These are phyloP conservation scores for Drosophila engyochracea DNA, from an alignment of 2,888 invertebrate genomes.

Conservation along the genomic window DNA sequence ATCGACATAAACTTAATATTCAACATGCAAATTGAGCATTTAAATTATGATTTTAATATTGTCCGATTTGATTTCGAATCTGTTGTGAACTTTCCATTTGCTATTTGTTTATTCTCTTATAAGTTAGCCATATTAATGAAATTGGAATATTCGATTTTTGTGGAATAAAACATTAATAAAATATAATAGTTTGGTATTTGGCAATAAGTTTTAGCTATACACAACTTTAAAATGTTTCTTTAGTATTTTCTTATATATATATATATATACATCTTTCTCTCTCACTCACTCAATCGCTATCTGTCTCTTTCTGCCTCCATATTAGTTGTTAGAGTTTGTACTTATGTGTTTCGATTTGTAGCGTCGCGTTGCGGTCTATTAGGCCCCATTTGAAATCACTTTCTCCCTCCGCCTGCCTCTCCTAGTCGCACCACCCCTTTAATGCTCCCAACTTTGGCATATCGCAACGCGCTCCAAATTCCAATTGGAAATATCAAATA, in stretches of 20 bases:
- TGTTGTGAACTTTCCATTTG: not conserved
- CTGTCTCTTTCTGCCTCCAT: not conserved
- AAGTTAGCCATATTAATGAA: not conserved
- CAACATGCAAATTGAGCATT: not conserved
- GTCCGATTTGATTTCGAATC: not conserved
- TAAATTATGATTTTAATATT: not conserved
- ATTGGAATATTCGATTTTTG: not conserved
- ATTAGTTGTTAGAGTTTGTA: not conserved
- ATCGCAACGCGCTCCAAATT: slow-evolving; percentile 32
- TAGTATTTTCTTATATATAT: not conserved
- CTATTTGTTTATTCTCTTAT: not conserved
- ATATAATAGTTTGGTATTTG: not conserved
- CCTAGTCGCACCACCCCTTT: not conserved
- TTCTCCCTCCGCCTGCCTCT: not conserved
- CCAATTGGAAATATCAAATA: slow-evolving; percentile 51
- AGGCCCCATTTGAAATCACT: not conserved
- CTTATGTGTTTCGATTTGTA: slow-evolving; percentile 4
- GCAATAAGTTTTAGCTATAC: not conserved
- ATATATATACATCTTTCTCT: not conserved
- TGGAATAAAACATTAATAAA: not conserved
- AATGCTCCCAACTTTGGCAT: not conserved
- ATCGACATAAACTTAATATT: not conserved
- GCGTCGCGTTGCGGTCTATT: slow-evolving; percentile 22
- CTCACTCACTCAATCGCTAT: not conserved
- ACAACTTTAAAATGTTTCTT: not conserved